Conservation (phyloP, 2,888 invertebrate species). For the Amiota mariae region DNA sequence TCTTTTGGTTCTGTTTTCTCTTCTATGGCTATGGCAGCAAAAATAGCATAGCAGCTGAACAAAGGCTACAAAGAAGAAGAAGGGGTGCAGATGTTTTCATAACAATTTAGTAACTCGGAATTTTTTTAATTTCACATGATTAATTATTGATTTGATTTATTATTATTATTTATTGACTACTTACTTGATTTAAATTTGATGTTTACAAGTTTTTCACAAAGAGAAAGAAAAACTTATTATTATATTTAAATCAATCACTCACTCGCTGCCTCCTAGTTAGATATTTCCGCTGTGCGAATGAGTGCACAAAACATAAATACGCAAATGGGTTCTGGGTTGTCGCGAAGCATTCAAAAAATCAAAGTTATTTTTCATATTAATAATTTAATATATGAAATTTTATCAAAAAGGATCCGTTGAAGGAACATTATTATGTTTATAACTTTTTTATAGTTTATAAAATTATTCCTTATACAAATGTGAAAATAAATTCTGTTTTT, state of each 20-base stretch:
- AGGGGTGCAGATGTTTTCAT: conserved; percentile 58
- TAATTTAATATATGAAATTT: no score
- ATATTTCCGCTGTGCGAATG: background rate
- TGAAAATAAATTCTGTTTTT: no score
- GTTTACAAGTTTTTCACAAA: conserved; percentile 37
- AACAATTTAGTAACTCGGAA: conserved; percentile 51
- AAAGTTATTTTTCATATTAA: no score
- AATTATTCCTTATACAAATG: no score
- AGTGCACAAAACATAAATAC: background rate
- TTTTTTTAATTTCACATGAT: conserved; percentile 57
- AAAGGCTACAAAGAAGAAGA: conserved; percentile 32
- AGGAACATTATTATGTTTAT: no score
- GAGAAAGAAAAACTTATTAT: conserved; percentile 2
- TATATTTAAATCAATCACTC: conserved; percentile 32
- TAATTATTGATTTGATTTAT: background rate
- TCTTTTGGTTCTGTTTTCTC: background rate
- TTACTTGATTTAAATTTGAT: conserved; percentile 50
- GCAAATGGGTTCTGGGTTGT: background rate
- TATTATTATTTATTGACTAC: conserved; percentile 39
- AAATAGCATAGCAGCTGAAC: conserved; percentile 20
- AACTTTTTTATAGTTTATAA: no score
- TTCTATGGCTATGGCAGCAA: conserved; percentile 29
- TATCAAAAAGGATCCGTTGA: no score
- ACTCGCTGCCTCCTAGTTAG: background rate
- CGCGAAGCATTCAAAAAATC: no score